Evolutionary conservation across 2,797 vertebrate species (phyloP).

Genomic region (Pangasius djambal): DNA sequence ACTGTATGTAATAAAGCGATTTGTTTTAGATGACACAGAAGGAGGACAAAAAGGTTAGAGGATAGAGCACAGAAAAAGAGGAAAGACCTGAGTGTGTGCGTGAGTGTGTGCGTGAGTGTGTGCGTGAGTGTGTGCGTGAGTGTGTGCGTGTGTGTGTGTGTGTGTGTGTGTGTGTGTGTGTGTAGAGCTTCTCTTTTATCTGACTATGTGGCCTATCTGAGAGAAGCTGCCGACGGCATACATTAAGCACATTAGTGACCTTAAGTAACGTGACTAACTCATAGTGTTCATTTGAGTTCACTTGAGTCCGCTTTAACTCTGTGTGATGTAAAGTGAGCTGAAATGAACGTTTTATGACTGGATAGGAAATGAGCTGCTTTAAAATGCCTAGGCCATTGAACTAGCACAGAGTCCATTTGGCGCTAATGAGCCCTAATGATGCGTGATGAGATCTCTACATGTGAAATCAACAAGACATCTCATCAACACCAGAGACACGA

Average conservation of each 20-base stretch:
- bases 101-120: too few relatives aligned
- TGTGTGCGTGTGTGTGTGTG: too few relatives aligned
- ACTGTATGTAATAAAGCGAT: neutral
- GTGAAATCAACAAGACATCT: conserved; percentile 23
- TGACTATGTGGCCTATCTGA: conserved; percentile 37
- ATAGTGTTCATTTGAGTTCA: neutral
- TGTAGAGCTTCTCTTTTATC: conserved; percentile 36
- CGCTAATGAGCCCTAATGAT: neutral
- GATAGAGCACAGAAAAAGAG: neutral
- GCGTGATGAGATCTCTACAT: conserved; percentile 52
- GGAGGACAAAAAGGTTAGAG: too few relatives aligned
- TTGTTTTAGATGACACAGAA: too few relatives aligned
- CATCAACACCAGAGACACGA: conserved; percentile 47
- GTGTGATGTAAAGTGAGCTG: neutral
- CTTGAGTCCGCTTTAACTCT: neutral
- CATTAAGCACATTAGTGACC: neutral
- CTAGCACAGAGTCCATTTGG: neutral
- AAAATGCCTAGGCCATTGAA: neutral
- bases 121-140: neutral
- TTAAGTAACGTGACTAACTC: neutral
- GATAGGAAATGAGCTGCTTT: neutral
- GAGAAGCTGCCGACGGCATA: neutral
- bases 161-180: neutral
- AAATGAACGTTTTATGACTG: neutral
- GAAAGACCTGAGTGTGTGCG: neutral